Conservation (phyloP, 2,797 vertebrate species). For the Leuciscus waleckii region DNA sequence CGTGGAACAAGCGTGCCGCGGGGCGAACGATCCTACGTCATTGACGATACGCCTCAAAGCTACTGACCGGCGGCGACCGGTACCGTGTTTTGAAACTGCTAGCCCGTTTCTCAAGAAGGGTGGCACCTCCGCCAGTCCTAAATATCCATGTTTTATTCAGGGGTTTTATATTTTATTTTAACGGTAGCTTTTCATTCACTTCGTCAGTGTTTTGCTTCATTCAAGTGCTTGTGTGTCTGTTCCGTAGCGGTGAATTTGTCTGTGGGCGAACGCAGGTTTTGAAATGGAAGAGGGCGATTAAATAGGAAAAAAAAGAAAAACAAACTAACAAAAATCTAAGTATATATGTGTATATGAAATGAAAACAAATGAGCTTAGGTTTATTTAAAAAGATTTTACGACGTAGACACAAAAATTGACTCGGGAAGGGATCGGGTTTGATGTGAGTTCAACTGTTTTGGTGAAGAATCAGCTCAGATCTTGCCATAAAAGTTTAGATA, state of each 20-base stretch:
- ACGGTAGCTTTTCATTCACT: constrained; percentile 49
- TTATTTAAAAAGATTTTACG: constrained; percentile 80
- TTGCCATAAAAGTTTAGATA: constrained; percentile 85
- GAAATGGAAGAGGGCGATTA: constrained; percentile 66
- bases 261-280: constrained; percentile 58
- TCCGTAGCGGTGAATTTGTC: constrained; percentile 62
- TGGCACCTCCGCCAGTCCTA: constrained; percentile 58
- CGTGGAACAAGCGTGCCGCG: not conserved
- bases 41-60: constrained; percentile 6
- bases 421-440: constrained; percentile 65
- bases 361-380: constrained; percentile 74
- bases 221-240: constrained; percentile 61
- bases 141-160: constrained; percentile 59
- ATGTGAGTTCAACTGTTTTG: constrained; percentile 78
- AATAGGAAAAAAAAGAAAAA: constrained; percentile 66
- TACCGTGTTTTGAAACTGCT: constrained; percentile 3
- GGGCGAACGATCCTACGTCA: not conserved
- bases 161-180: constrained; percentile 59
- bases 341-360: constrained; percentile 83
- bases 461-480: constrained; percentile 80
- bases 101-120: constrained; percentile 49
- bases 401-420: constrained; percentile 67
- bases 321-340: constrained; percentile 71
- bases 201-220: constrained; percentile 63
- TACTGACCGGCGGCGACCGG: not conserved